phyloP scores from a whole-genome alignment of 2,888 invertebrate species.

The Thalpophila matura region DNA sequence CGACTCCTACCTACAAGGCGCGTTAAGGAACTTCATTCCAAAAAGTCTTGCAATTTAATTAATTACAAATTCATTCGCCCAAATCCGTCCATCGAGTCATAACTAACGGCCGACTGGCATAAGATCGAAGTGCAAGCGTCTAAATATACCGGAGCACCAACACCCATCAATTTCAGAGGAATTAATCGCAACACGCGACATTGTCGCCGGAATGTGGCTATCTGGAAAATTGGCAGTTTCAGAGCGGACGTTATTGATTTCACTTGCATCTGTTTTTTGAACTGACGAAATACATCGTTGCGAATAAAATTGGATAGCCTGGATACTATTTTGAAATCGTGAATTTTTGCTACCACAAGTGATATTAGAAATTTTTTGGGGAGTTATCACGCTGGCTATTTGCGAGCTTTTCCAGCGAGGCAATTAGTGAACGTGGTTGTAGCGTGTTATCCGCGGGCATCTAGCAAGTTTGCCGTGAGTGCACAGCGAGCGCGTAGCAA shows the following conservation, averaged over 20 bases:
- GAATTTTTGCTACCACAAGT: too few species aligned
- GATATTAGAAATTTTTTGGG: too few species aligned
- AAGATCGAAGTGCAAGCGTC: slow-evolving; percentile 51
- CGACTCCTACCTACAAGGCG: too few species aligned
- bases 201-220: slow-evolving; percentile 38
- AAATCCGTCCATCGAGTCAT: slow-evolving; percentile 42
- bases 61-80: slow-evolving; percentile 7
- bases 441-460: too few species aligned
- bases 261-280: slow-evolving; percentile 20
- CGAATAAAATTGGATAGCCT: background rate
- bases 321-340: too few species aligned
- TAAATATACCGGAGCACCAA: slow-evolving; percentile 43
- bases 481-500: too few species aligned
- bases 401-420: too few species aligned
- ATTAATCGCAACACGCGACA: slow-evolving; percentile 39
- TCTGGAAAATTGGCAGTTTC: slow-evolving; percentile 45
- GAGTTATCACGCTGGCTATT: too few species aligned
- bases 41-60: too few species aligned
- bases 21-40: too few species aligned
- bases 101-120: slow-evolving; percentile 24
- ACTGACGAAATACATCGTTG: background rate
- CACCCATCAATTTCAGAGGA: slow-evolving; percentile 44
- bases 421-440: too few species aligned
- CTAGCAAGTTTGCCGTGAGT: too few species aligned
- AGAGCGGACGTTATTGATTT: slow-evolving; percentile 40